Conservation (phyloP, 2,797 vertebrate species). For the Tragelaphus eurycerus region DNA sequence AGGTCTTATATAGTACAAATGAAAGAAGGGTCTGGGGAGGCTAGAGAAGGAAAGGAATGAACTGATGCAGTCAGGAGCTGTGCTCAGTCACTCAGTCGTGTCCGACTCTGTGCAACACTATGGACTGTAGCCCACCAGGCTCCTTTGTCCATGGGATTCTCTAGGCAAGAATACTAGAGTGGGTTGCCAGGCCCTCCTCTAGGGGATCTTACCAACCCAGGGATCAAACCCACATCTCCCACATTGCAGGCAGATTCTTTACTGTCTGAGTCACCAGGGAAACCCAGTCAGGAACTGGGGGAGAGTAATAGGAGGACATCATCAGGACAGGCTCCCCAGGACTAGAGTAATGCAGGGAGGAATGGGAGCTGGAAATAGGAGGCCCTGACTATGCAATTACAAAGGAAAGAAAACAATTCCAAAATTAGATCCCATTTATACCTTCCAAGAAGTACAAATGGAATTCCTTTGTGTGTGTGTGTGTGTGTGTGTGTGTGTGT, state of each 20-base stretch:
- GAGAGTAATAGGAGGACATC: background rate
- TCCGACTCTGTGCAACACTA: fast-evolving
- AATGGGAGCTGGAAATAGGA: background rate
- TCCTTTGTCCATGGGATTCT: background rate
- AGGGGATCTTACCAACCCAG: background rate
- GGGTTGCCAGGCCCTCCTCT: background rate
- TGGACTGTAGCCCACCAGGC: background rate
- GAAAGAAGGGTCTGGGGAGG: background rate
- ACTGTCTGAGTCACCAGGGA: background rate
- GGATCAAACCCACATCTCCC: background rate
- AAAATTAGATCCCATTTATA: background rate
- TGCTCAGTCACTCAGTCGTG: background rate
- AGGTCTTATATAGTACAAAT: background rate
- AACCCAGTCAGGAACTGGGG: background rate
- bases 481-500: background rate
- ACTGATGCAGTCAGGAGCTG: background rate
- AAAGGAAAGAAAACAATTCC: background rate
- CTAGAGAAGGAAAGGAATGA: background rate
- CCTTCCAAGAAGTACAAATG: background rate
- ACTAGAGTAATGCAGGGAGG: background rate
- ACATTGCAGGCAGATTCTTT: background rate
- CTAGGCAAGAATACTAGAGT: background rate
- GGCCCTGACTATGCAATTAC: background rate
- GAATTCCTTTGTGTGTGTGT: background rate
- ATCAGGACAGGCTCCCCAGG: background rate